Conservation (phyloP, 2,888 invertebrate genomes). For the Caenorhabditis parvicauda region DNA sequence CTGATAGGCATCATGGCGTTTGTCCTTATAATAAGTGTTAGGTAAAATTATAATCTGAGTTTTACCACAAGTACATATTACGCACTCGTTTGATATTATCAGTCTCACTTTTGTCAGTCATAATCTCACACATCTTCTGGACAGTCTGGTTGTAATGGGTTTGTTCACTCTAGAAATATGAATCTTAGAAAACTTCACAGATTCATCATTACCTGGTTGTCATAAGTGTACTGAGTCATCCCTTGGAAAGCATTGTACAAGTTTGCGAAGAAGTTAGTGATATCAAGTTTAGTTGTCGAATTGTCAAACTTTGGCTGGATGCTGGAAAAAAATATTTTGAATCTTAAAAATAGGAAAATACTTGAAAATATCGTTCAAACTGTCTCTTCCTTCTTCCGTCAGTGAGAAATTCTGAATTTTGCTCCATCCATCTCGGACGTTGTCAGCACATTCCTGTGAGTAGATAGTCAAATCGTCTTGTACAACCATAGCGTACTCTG, state of each 20-base stretch:
- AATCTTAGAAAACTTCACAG: not conserved
- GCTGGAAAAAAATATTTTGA: constrained; percentile 27
- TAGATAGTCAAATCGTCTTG: constrained; percentile 35
- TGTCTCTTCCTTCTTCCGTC: constrained; percentile 32
- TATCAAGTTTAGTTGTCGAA: constrained; percentile 39
- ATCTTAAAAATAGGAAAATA: constrained; percentile 2
- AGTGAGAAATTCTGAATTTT: constrained; percentile 31
- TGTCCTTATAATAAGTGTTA: not conserved
- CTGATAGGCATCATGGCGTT: constrained; percentile 5
- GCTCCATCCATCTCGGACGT: constrained; percentile 24
- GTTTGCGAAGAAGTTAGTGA: constrained; percentile 49
- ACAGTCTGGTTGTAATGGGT: constrained; percentile 35
- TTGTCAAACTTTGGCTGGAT: constrained; percentile 36
- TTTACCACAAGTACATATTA: constrained; percentile 27
- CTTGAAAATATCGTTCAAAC: constrained; percentile 32
- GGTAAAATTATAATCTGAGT: constrained; percentile 8
- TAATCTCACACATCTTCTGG: constrained; percentile 34
- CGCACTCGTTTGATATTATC: constrained; percentile 16
- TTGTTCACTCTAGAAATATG: constrained; percentile 28
- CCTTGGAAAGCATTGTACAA: constrained; percentile 50
- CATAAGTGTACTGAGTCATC: constrained; percentile 58
- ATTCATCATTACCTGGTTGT: constrained; percentile 37
- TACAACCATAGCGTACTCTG: constrained; percentile 52
- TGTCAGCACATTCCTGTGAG: constrained; percentile 22
- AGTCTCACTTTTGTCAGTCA: constrained; percentile 22